These are phyloP conservation scores for Lasiurus cinereus DNA, from an alignment of 2,113 vertebrate species.

Conservation along the genomic window DNA sequence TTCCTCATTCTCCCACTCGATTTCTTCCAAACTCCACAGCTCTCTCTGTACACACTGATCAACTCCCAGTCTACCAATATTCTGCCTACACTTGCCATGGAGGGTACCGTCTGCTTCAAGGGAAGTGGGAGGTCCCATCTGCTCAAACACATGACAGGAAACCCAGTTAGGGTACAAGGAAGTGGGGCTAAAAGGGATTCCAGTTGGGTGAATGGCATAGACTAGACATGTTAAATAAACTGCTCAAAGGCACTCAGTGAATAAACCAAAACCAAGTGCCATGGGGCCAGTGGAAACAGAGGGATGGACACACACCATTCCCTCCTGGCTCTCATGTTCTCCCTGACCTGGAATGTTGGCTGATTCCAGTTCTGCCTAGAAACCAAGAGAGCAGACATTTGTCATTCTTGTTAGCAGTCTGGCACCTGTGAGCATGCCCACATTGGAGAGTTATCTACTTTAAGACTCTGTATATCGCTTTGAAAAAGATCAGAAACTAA, in stretches of 20 bases:
- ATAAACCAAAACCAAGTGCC: not conserved
- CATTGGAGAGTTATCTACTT: not conserved
- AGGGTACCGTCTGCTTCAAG: conserved; percentile 69
- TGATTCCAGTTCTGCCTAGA: not conserved
- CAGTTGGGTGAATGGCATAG: conserved; percentile 9
- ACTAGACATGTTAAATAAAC: conserved; percentile 11
- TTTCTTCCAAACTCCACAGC: conserved; percentile 23
- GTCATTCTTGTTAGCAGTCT: not conserved
- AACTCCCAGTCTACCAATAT: conserved; percentile 49
- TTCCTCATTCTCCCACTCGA: not conserved
- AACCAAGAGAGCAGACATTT: not conserved
- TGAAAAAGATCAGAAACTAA: not conserved
- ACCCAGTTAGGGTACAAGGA: conserved; percentile 45
- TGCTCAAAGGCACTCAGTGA: not conserved
- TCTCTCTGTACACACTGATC: not conserved
- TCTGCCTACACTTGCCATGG: conserved; percentile 72
- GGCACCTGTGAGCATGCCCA: not conserved
- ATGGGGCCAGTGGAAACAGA: not conserved
- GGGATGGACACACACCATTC: not conserved
- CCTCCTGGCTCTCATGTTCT: not conserved
- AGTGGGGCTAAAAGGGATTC: too few species aligned
- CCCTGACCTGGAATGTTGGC: not conserved
- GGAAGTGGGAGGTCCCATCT: conserved; percentile 80
- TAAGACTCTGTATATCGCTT: not conserved
- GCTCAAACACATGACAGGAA: conserved; percentile 70